Conservation (phyloP, 2,797 vertebrate species). For the Poecilia wingei region DNA sequence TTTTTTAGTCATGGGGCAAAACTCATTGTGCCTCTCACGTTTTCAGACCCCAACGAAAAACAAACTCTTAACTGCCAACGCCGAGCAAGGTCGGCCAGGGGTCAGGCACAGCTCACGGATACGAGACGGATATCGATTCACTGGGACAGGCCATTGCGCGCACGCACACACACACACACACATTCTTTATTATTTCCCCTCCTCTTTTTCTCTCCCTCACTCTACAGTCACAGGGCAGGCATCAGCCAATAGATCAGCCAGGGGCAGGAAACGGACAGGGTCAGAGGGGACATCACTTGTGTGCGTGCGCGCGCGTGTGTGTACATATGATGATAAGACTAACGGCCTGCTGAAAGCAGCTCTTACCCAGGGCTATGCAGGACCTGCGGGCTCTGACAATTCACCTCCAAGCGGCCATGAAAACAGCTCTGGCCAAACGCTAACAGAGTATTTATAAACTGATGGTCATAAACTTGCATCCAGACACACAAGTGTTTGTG, state of each 20-base stretch:
- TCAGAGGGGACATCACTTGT: constrained; percentile 66
- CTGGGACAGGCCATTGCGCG: constrained; percentile 68
- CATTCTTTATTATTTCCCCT: constrained; percentile 42
- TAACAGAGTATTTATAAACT: constrained; percentile 39
- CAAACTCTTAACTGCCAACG: constrained; percentile 57
- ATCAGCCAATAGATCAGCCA: constrained; percentile 80
- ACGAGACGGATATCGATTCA: constrained; percentile 81
- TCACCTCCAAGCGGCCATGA: constrained; percentile 53
- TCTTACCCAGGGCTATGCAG: constrained; percentile 59
- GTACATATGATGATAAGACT: constrained; percentile 68
- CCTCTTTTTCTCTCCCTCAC: constrained; percentile 53
- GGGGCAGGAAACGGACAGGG: constrained; percentile 77
- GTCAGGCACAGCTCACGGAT: constrained; percentile 79
- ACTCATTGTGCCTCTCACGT: constrained; percentile 66
- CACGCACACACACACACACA: constrained; percentile 24
- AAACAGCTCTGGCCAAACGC: constrained; percentile 44
- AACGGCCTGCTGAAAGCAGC: constrained; percentile 74
- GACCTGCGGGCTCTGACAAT: constrained; percentile 60
- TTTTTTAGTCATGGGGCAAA: constrained; percentile 63
- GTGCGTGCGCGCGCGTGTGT: constrained; percentile 37
- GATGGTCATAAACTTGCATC: constrained; percentile 26
- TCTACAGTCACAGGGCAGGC: constrained; percentile 73
- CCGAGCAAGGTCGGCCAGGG: constrained; percentile 76
- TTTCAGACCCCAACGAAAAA: constrained; percentile 61
- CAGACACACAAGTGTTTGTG: constrained; percentile 15